Base-by-base conservation (phyloP, 2,797 vertebrate species). In the Gymnodraco acuticeps region DNA sequence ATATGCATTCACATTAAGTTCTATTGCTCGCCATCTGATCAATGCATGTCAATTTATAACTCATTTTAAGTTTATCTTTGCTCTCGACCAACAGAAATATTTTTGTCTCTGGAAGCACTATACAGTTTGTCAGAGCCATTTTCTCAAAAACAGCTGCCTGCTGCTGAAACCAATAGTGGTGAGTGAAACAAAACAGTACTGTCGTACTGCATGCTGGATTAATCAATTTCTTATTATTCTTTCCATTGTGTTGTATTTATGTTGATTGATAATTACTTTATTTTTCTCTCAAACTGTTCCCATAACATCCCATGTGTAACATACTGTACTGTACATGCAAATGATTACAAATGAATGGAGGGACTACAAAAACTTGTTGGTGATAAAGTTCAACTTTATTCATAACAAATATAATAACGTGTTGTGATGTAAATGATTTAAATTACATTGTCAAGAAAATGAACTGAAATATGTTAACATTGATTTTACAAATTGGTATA, bases 321-420 rank as follows among this genome's bases (percentile, higher is more conserved):
- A 62, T 45, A 62, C 33, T 62, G 16, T 45, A 62, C 33, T 62
- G 16, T 27, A 68, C 55, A 47, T 43, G 2, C 19, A 10, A 47
- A 19, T 11, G 33, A 38, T 9, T 9, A 38, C 4, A 48, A 62
- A 55, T 51, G 65, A 55, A 46, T n/a, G 1, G 1, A 0, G 2
- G 65, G 62, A 56, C 65, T 38, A 38, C 1, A 38, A 68, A 75
- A 23, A 65, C 53, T 19, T 20, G 14, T 15, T 64, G 6, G 53
- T 77, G 73, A 78, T 67, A 61, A 75, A 75, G 55, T 63, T 73
- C 23, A 6, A 61, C 73, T 92, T 92, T 88, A 90, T 90, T 89
- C 0, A 55, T 61, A 73, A 53, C 73, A 90, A 87, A 83, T 53
- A 69, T n/a, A 17, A 74, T 45, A 60, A 73, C 3, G 27, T 65